These are phyloP conservation scores for Clarias magur DNA, from an alignment of 2,113 vertebrate species.

Conservation along the genomic window DNA sequence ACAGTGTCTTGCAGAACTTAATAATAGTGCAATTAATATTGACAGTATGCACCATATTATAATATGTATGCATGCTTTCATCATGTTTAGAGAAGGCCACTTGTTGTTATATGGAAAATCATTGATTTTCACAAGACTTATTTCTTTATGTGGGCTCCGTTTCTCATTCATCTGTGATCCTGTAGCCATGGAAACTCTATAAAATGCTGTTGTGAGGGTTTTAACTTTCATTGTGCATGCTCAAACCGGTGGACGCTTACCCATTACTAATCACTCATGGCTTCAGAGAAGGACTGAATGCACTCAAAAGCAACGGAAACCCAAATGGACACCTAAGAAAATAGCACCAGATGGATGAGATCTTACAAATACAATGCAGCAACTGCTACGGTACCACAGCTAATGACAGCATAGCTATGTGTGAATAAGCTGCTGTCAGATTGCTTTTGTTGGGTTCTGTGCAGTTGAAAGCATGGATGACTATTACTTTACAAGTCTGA, in stretches of 20 bases:
- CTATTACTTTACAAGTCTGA: slow-evolving; percentile 42
- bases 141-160: slow-evolving; percentile 23
- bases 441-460: slow-evolving; percentile 39
- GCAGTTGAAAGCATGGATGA: slow-evolving; percentile 32
- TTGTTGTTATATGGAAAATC: not conserved
- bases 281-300: not conserved
- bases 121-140: not conserved
- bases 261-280: slow-evolving; percentile 10
- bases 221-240: slow-evolving; percentile 32
- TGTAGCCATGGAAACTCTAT: slow-evolving; percentile 46
- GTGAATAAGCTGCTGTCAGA: slow-evolving; percentile 40
- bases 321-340: slow-evolving; percentile 23
- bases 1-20: not conserved
- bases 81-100: not conserved
- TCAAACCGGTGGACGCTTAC: slow-evolving; percentile 1
- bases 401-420: slow-evolving; percentile 35
- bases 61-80: not conserved
- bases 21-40: not conserved
- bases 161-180: slow-evolving; percentile 20
- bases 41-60: not conserved
- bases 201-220: slow-evolving; percentile 30
- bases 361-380: slow-evolving; percentile 6
- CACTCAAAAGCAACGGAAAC: slow-evolving; percentile 16
- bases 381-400: slow-evolving; percentile 11
- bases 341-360: slow-evolving; percentile 8